Percentiles rank a stretch among this genome's conserved stretches.
Evolutionary conservation across 37 sponge, comb jelly and placozoan species (phyloP).

Genomic region (Diacarnus erythraeanus): DNA sequence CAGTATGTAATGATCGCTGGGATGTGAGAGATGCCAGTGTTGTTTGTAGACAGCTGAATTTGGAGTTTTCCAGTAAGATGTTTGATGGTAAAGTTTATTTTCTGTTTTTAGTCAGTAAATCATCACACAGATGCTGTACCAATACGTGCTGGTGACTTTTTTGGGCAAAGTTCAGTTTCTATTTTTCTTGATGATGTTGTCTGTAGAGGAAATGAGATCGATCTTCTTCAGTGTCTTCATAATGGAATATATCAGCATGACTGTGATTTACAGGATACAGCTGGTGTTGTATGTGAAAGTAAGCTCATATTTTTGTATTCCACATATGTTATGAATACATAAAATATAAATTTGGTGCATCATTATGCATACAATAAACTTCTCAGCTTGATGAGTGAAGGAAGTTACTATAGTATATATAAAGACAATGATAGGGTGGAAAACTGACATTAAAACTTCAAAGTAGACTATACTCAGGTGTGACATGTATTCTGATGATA

Average conservation of each 20-base stretch:
- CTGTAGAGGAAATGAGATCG: constrained; percentile 1
- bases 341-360: too few species aligned
- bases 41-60: constrained; percentile 19
- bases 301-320: too few species aligned
- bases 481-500: too few species aligned
- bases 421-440: too few species aligned
- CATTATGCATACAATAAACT: too few species aligned
- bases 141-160: neutral
- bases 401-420: too few species aligned
- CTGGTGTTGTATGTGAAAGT: constrained; percentile 23
- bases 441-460: too few species aligned
- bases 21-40: constrained; percentile 35
- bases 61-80: neutral
- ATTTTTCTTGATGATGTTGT: constrained; percentile 11
- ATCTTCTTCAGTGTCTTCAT: constrained; percentile 5
- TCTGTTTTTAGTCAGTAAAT: neutral
- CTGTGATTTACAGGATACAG: neutral
- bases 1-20: constrained; percentile 54
- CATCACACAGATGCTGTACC: neutral
- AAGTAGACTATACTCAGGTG: too few species aligned
- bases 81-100: neutral
- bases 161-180: neutral
- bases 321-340: too few species aligned
- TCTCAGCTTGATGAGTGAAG: too few species aligned
- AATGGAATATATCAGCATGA: constrained; percentile 2